phyloP scores from a whole-genome alignment of 2,113 vertebrate species.

The Egretta garzetta region DNA sequence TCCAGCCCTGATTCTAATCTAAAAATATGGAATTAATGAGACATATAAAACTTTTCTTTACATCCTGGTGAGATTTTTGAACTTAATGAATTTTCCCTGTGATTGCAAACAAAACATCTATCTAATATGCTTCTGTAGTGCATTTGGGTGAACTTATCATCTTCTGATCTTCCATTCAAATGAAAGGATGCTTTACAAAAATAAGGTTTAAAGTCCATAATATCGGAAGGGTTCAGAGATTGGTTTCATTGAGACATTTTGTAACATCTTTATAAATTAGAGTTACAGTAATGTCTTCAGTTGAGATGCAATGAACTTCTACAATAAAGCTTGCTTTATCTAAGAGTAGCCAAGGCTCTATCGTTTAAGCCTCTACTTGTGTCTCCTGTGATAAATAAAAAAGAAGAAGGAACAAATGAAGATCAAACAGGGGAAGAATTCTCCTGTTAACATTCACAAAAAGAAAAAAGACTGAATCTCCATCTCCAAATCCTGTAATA shows the following conservation, averaged over 20 bases:
- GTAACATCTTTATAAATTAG: not conserved
- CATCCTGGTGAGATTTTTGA: not conserved
- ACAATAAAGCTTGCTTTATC: not conserved
- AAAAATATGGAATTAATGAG: not conserved
- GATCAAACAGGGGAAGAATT: not conserved
- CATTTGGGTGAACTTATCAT: not conserved
- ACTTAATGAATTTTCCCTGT: not conserved
- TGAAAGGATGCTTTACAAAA: not conserved
- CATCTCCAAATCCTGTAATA: not conserved
- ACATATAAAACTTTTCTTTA: not conserved
- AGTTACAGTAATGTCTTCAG: not conserved
- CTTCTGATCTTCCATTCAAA: not conserved
- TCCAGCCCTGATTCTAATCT: not conserved
- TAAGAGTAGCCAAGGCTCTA: not conserved
- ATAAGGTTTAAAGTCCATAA: not conserved
- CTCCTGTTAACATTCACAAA: not conserved
- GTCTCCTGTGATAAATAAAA: not conserved
- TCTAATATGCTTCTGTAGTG: not conserved
- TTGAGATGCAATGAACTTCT: not conserved
- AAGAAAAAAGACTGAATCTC: not conserved
- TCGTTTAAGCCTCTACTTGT: not conserved
- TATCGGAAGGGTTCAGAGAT: not conserved
- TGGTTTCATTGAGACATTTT: not conserved
- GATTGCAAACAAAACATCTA: not conserved
- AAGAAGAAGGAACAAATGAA: not conserved